A percentile compares a stretch with the other conserved stretches of the same genome.
These are phyloP conservation scores for Euspilapteryx auroguttella DNA, from an alignment of 2,888 invertebrate genomes.

Conservation along the genomic window DNA sequence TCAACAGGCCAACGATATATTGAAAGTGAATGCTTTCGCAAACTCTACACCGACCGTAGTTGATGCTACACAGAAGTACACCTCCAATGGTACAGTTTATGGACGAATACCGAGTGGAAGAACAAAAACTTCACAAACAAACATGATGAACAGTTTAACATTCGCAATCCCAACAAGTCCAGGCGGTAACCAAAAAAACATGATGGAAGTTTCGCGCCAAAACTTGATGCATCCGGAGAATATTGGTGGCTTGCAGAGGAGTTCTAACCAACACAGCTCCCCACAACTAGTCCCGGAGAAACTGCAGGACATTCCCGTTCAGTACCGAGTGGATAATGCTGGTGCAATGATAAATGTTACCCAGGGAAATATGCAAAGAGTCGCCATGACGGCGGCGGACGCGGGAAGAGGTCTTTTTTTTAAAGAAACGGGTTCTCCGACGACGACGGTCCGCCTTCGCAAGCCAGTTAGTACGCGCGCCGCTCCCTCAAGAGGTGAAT, in stretches of 20 bases:
- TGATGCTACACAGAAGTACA: conserved; percentile 33
- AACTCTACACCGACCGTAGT: conserved; percentile 25
- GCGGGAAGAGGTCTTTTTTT: conserved; percentile 55
- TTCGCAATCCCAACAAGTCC: too few relatives aligned
- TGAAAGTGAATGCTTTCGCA: conserved; percentile 48
- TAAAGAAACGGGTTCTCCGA: conserved; percentile 60
- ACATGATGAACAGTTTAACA: too few relatives aligned
- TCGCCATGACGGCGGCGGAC: conserved; percentile 33
- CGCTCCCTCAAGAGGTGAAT: conserved; percentile 50
- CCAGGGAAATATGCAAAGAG: conserved; percentile 48
- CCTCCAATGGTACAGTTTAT: conserved; percentile 22
- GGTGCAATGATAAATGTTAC: conserved; percentile 38
- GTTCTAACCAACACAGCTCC: conserved; percentile 28
- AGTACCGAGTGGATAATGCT: conserved; percentile 18
- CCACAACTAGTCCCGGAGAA: conserved; percentile 50
- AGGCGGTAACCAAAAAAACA: conserved; percentile 15
- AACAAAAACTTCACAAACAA: too few relatives aligned
- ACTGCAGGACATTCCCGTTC: conserved; percentile 30
- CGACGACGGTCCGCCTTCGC: too few relatives aligned
- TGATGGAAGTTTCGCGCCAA: conserved; percentile 18
- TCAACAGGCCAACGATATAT: conserved; percentile 48
- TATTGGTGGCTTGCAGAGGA: conserved; percentile 13
- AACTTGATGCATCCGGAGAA: conserved; percentile 13
- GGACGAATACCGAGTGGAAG: conserved; percentile 33
- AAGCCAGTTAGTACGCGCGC: conserved; percentile 64